Percentiles rank a stretch among this genome's conserved stretches.
These are phyloP conservation scores for Ennomos fuscantarius DNA, from an alignment of 2,888 invertebrate genomes.

Conservation along the genomic window DNA sequence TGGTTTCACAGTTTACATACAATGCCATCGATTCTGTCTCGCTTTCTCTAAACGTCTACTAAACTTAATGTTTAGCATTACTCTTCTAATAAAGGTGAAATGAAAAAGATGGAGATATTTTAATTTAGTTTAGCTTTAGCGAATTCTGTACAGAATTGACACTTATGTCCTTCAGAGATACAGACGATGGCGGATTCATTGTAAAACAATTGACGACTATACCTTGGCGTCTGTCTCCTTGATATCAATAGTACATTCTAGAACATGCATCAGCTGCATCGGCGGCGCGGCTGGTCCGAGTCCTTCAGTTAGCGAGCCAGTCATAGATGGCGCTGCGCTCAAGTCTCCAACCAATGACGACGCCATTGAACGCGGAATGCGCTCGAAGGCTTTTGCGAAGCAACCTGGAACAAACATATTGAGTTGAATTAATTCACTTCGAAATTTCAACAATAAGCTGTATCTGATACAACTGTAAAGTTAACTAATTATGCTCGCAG, in stretches of 20 bases:
- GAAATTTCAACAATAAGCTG: too few relatives aligned
- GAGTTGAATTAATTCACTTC: background rate
- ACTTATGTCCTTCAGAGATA: background rate
- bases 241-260: constrained; percentile 96
- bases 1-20: too few relatives aligned
- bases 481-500: too few relatives aligned
- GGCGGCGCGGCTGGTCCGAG: constrained; percentile 86
- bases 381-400: constrained; percentile 97
- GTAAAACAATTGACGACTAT: constrained; percentile 2
- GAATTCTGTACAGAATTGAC: background rate
- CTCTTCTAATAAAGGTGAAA: too few relatives aligned
- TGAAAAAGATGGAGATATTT: too few relatives aligned
- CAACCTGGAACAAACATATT: constrained; percentile 84
- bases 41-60: too few relatives aligned
- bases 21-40: too few relatives aligned
- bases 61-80: too few relatives aligned
- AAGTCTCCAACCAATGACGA: constrained; percentile 89
- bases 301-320: constrained; percentile 84
- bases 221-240: constrained; percentile 95
- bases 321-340: constrained; percentile 87
- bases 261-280: constrained; percentile 90
- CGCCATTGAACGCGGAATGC: constrained; percentile 93
- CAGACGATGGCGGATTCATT: background rate
- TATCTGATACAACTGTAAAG: too few relatives aligned
- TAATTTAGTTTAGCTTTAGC: background rate